Conservation (phyloP, 2,888 invertebrate species). For the Ophraella communa region DNA sequence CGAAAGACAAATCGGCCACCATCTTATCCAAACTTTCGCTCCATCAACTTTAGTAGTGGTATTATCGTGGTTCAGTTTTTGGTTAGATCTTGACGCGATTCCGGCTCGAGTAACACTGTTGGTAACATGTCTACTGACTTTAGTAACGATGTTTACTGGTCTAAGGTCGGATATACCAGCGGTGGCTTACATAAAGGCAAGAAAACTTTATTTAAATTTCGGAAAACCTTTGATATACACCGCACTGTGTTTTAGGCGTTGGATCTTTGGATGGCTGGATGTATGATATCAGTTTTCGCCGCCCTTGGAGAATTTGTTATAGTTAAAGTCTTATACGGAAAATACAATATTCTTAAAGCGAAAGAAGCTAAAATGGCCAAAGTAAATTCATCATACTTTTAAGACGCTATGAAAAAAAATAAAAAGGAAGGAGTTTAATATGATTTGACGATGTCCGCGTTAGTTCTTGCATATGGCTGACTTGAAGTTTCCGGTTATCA, state of each 20-base stretch:
- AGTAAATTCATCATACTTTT: background rate
- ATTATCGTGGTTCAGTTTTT: slow-evolving; percentile 87
- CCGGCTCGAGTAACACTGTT: slow-evolving; percentile 82
- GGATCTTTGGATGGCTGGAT: slow-evolving; percentile 88
- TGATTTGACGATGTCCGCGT: too few species aligned
- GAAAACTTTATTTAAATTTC: too few species aligned
- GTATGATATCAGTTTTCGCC: slow-evolving; percentile 86
- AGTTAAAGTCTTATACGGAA: slow-evolving; percentile 80
- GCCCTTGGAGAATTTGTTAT: slow-evolving; percentile 84
- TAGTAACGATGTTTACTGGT: slow-evolving; percentile 87
- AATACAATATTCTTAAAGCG: slow-evolving; percentile 70
- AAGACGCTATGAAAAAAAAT: too few species aligned
- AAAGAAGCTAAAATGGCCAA: slow-evolving; percentile 57
- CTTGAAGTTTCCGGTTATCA: too few species aligned
- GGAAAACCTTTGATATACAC: too few species aligned
- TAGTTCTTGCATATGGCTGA: too few species aligned
- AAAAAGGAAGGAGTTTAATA: too few species aligned
- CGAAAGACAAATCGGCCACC: slow-evolving; percentile 84
- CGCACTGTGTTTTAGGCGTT: slow-evolving; percentile 64
- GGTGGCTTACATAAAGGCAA: slow-evolving; percentile 85
- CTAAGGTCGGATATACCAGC: slow-evolving; percentile 83
- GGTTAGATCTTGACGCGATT: slow-evolving; percentile 83
- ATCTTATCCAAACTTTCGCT: slow-evolving; percentile 84
- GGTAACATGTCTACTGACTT: slow-evolving; percentile 83
- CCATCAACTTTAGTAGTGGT: slow-evolving; percentile 84